Evolutionary conservation across 1,140 invertebrate genomes (phyloP).

Genomic region (Formica selysi): DNA sequence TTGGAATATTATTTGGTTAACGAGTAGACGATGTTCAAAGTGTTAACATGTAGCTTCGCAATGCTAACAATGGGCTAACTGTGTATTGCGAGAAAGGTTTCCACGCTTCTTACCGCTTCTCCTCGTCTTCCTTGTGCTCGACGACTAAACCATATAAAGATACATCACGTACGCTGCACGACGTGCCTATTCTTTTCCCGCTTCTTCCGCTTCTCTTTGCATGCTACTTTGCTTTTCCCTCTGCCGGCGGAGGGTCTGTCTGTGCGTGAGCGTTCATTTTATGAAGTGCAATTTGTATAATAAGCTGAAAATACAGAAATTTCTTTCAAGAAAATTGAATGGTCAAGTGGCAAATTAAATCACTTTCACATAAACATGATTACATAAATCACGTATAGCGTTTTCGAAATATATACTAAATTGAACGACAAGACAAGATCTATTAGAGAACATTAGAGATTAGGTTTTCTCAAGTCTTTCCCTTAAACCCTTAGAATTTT

Average conservation of each 20-base stretch:
- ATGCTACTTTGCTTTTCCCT: constrained; percentile 30
- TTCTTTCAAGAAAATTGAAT: constrained; percentile 19
- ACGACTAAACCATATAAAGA: constrained; percentile 59
- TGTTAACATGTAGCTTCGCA: constrained; percentile 72
- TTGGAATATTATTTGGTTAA: constrained; percentile 55
- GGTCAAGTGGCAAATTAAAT: constrained; percentile 31
- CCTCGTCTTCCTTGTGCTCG: constrained; percentile 36
- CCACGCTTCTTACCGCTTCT: constrained; percentile 70
- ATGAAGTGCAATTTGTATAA: constrained; percentile 11
- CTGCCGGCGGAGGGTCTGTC: background rate
- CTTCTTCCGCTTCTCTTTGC: constrained; percentile 57
- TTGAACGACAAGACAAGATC: background rate
- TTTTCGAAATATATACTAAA: background rate
- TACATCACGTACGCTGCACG: constrained; percentile 53
- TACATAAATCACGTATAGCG: background rate
- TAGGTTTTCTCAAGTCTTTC: background rate
- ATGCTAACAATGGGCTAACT: constrained; percentile 77
- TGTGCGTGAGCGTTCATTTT: constrained; percentile 25
- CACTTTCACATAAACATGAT: background rate
- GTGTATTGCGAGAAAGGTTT: constrained; percentile 75
- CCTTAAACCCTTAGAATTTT: background rate
- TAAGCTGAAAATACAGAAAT: constrained; percentile 14
- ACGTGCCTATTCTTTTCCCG: constrained; percentile 64
- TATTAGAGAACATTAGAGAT: background rate
- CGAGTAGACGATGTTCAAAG: constrained; percentile 61